Evolutionary conservation across 2,797 vertebrate genomes (phyloP).

Genomic region (Premnoplex brunnescens): DNA sequence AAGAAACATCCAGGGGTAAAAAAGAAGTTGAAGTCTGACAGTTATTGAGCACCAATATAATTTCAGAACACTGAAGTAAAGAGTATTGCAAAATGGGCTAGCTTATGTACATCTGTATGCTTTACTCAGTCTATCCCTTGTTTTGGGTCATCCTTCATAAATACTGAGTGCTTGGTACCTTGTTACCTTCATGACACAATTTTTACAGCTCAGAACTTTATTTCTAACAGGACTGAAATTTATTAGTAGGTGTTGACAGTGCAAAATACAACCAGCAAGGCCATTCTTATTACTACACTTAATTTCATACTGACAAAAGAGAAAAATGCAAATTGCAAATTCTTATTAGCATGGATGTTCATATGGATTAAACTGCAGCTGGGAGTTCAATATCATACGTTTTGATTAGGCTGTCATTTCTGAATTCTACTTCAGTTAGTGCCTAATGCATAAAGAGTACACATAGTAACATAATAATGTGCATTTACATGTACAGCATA

Average conservation of each 20-base stretch:
- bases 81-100: not conserved
- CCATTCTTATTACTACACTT: not conserved
- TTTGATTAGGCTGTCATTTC: not conserved
- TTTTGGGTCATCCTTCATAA: not conserved
- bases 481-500: not conserved
- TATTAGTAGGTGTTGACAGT: not conserved
- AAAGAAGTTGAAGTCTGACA: not conserved
- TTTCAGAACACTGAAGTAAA: not conserved
- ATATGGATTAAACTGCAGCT: not conserved
- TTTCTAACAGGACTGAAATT: not conserved
- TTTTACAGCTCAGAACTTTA: not conserved
- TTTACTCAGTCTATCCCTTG: not conserved
- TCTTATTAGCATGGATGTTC: not conserved
- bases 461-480: not conserved
- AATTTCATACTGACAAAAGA: not conserved
- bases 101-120: not conserved
- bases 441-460: not conserved
- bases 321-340: not conserved
- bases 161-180: not conserved
- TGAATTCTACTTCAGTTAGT: not conserved
- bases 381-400: not conserved
- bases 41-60: not conserved
- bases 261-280: not conserved
- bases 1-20: not conserved
- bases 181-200: not conserved